Conservation (phyloP, 2,888 invertebrate genomes). For the Crioceris asparagi region DNA sequence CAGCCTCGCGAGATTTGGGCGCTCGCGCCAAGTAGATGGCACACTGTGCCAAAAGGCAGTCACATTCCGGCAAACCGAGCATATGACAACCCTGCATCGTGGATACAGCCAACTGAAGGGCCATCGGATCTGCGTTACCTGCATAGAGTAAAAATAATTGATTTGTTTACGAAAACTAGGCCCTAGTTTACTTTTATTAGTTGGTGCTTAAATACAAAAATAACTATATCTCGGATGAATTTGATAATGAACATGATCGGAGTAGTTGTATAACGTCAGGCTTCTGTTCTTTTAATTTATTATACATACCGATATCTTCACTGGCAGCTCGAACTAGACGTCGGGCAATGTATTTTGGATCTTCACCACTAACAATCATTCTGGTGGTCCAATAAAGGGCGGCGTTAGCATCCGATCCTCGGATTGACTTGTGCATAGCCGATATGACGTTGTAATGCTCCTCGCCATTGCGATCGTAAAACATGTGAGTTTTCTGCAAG, state of each 20-base stretch:
- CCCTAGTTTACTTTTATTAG: too few species aligned
- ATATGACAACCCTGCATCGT: constrained; percentile 71
- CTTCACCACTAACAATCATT: constrained; percentile 70
- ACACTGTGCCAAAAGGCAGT: constrained; percentile 66
- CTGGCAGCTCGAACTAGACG: constrained; percentile 62
- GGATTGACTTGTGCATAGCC: constrained; percentile 72
- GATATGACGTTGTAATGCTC: constrained; percentile 77
- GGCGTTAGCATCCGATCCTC: constrained; percentile 71
- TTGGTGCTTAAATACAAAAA: too few species aligned
- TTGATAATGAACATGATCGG: too few species aligned
- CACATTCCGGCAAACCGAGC: constrained; percentile 73
- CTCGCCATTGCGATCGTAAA: constrained; percentile 70
- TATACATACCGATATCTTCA: constrained; percentile 72
- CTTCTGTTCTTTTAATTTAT: too few species aligned
- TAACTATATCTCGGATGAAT: too few species aligned
- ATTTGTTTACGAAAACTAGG: too few species aligned
- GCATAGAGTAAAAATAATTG: too few species aligned
- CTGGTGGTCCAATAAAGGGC: constrained; percentile 74
- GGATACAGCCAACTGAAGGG: constrained; percentile 56
- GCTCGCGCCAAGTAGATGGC: constrained; percentile 63
- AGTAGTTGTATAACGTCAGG: too few species aligned
- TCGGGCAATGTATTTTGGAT: constrained; percentile 66
- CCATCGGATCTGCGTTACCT: constrained; percentile 58
- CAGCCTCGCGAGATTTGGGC: constrained; percentile 57
- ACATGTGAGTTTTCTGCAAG: constrained; percentile 57